Conservation (phyloP, 2,113 vertebrate genomes). For the Prionailurus bengalensis region DNA sequence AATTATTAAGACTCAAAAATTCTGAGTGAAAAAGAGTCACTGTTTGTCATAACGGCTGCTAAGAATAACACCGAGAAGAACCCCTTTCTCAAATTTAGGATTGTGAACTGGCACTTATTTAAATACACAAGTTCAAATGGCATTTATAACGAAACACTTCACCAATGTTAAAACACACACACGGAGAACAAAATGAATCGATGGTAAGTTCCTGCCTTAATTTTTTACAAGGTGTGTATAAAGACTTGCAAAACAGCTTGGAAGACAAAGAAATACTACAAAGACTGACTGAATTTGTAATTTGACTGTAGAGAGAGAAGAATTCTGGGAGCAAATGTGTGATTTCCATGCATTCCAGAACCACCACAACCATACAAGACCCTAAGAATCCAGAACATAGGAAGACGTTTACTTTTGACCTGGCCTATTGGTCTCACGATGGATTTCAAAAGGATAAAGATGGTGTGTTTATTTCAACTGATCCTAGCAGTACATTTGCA, state of each 20-base stretch:
- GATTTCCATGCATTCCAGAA: conserved; percentile 88
- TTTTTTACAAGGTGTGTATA: not conserved
- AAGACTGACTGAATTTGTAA: conserved; percentile 23
- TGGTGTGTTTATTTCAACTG: conserved; percentile 87
- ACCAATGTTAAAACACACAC: too few relatives aligned
- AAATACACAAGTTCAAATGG: too few relatives aligned
- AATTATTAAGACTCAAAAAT: not conserved
- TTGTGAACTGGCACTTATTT: too few relatives aligned
- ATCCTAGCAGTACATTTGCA: conserved; percentile 87
- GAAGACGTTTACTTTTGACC: conserved; percentile 90
- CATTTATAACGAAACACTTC: too few relatives aligned
- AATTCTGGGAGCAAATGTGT: conserved; percentile 89
- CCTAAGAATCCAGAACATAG: conserved; percentile 85
- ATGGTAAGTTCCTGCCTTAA: not conserved
- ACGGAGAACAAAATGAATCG: not conserved
- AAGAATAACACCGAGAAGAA: not conserved
- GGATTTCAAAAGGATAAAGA: conserved; percentile 87
- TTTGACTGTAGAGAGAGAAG: conserved; percentile 87
- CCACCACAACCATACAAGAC: conserved; percentile 88
- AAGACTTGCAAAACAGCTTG: not conserved
- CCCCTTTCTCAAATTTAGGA: too few relatives aligned
- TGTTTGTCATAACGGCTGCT: not conserved
- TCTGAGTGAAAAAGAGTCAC: not conserved
- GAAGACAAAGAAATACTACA: not conserved
- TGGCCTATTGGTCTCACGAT: conserved; percentile 90